Conservation (phyloP, 2,888 invertebrate genomes). For the Pollenia amentaria region DNA sequence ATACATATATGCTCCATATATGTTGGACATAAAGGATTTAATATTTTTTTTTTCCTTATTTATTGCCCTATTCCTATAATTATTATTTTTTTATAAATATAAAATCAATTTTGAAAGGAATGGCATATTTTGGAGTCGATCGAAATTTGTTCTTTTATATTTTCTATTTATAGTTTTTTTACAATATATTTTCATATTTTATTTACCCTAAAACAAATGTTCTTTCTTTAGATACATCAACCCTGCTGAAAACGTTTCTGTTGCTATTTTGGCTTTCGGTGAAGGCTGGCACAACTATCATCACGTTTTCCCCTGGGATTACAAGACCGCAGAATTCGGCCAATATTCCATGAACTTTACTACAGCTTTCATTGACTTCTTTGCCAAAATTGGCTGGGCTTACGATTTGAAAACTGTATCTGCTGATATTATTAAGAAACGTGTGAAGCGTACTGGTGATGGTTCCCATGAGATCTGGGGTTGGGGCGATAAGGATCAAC, state of each 20-base stretch:
- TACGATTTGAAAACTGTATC: constrained; percentile 94
- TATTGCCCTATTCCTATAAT: background rate
- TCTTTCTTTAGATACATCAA: constrained; percentile 86
- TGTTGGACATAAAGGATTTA: too few species aligned
- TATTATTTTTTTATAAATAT: background rate
- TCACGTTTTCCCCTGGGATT: constrained; percentile 94
- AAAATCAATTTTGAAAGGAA: too few species aligned
- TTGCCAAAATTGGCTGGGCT: constrained; percentile 93
- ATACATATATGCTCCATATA: too few species aligned
- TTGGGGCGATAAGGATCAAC: constrained; percentile 90
- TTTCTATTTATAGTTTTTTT: background rate
- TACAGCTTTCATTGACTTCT: constrained; percentile 91
- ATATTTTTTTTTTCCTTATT: background rate
- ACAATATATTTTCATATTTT: too few species aligned
- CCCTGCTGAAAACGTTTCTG: constrained; percentile 88
- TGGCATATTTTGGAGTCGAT: too few species aligned
- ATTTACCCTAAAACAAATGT: too few species aligned
- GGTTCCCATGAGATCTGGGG: constrained; percentile 92
- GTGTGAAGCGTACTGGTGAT: constrained; percentile 91
- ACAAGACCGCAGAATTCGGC: constrained; percentile 92
- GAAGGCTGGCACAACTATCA: constrained; percentile 95
- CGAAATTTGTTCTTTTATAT: background rate
- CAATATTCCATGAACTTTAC: constrained; percentile 90
- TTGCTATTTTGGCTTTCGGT: constrained; percentile 88
- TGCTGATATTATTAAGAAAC: constrained; percentile 88